Evolutionary conservation across 92 coral and sea anemone species (phyloP).

Genomic region (Epizoanthus scotinus): DNA sequence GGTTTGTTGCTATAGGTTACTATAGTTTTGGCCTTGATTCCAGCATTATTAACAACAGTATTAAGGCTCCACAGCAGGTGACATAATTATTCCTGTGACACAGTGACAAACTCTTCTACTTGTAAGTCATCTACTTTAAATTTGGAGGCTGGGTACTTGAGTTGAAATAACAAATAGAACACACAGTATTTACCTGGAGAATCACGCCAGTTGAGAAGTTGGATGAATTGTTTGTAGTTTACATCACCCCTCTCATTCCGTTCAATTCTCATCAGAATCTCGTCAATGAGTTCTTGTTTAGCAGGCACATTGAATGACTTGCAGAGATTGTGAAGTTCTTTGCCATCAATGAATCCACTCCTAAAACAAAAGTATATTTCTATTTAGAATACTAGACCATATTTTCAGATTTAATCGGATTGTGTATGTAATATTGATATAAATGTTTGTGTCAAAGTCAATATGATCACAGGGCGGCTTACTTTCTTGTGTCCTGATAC

Average conservation of each 20-base stretch:
- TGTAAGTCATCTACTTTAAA: too few relatives aligned
- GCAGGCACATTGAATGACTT: slow-evolving; percentile 92
- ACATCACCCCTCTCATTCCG: slow-evolving; percentile 71
- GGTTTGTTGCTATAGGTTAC: too few relatives aligned
- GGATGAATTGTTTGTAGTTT: slow-evolving; percentile 80
- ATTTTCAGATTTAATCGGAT: not conserved
- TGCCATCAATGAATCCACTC: slow-evolving; percentile 79
- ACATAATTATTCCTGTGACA: too few relatives aligned
- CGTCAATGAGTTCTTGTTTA: slow-evolving; percentile 81
- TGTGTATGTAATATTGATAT: not conserved
- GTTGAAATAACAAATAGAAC: too few relatives aligned
- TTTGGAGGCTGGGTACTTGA: too few relatives aligned
- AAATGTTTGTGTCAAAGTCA: not conserved
- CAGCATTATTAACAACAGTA: too few relatives aligned
- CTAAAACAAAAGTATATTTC: slow-evolving; percentile 39
- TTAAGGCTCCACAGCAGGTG: too few relatives aligned
- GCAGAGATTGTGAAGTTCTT: slow-evolving; percentile 88
- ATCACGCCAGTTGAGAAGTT: slow-evolving; percentile 93
- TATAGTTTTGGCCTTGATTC: too few relatives aligned
- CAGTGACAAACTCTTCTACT: too few relatives aligned
- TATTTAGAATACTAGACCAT: not conserved
- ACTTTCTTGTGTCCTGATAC: slow-evolving; percentile 91
- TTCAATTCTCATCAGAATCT: slow-evolving; percentile 69
- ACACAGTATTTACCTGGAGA: slow-evolving; percentile 71
- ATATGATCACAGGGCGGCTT: not conserved